These are phyloP conservation scores for Lepidiolamprologus cunningtoni DNA, from an alignment of 2,113 vertebrate genomes.

Conservation along the genomic window DNA sequence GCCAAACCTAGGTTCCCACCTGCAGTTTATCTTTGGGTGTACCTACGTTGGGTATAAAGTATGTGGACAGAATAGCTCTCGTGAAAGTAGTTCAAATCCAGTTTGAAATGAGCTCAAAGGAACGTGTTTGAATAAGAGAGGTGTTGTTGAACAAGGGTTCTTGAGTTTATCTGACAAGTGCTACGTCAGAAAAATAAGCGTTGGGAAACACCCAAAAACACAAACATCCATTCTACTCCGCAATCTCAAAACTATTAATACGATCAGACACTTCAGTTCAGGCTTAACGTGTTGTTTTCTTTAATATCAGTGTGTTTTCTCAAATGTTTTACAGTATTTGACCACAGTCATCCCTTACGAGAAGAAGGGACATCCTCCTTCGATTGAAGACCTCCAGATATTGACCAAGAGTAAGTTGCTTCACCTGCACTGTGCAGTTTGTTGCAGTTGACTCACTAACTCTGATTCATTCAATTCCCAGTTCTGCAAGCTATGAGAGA, in stretches of 20 bases:
- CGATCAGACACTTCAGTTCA: accelerated
- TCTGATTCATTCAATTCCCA: constrained; percentile 36
- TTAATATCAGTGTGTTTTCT: not conserved
- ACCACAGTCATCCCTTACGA: constrained; percentile 98
- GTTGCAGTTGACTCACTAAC: not conserved
- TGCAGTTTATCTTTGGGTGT: not conserved
- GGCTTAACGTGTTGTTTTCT: not conserved
- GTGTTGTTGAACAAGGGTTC: not conserved
- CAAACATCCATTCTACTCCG: accelerated
- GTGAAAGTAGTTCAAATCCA: not conserved
- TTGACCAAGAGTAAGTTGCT: constrained; percentile 87
- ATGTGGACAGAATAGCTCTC: accelerated
- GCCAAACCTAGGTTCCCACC: accelerated
- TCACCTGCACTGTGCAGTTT: not conserved
- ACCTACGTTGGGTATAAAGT: not conserved
- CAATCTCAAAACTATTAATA: not conserved
- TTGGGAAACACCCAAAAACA: not conserved
- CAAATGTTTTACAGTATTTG: constrained; percentile 75
- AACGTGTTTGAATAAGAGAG: not conserved
- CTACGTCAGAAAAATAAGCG: not conserved
- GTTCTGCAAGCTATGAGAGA: constrained; percentile 94
- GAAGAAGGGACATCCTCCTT: constrained; percentile 86
- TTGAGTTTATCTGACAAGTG: not conserved
- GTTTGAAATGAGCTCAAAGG: not conserved
- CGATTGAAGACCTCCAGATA: constrained; percentile 91